Evolutionary conservation across 2,888 invertebrate genomes (phyloP).

Genomic region (Metopia argyrocephala): DNA sequence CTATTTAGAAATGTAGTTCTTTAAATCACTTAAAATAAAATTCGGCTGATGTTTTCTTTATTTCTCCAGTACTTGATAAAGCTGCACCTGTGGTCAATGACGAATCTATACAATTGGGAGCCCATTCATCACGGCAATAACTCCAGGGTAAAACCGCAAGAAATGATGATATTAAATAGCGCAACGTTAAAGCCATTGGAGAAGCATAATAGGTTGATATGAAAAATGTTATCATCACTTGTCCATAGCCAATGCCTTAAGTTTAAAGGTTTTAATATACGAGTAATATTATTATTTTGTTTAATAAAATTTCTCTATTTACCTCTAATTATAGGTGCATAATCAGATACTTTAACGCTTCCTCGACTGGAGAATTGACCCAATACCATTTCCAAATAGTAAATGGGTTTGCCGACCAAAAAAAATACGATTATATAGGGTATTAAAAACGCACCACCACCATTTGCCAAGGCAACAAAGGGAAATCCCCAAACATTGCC

Average conservation of each 20-base stretch:
- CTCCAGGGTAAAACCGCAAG: slow-evolving; percentile 82
- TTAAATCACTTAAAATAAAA: slow-evolving; percentile 77
- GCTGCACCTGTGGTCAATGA: slow-evolving; percentile 43
- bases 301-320: slow-evolving; percentile 31
- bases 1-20: neutral
- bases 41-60: slow-evolving; percentile 76
- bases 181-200: slow-evolving; percentile 83
- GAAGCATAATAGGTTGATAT: slow-evolving; percentile 84
- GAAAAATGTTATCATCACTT: slow-evolving; percentile 79
- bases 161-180: slow-evolving; percentile 83
- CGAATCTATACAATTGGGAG: slow-evolving; percentile 73
- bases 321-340: slow-evolving; percentile 85
- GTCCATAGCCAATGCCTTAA: slow-evolving; percentile 81
- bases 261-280: neutral
- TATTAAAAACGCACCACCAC: slow-evolving; percentile 84
- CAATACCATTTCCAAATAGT: slow-evolving; percentile 85
- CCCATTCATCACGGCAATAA: slow-evolving; percentile 81
- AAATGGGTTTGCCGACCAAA: slow-evolving; percentile 84
- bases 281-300: neutral
- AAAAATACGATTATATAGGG: slow-evolving; percentile 84
- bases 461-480: slow-evolving; percentile 83
- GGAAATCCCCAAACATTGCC: slow-evolving; percentile 85
- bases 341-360: slow-evolving; percentile 83
- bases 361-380: slow-evolving; percentile 87
- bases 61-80: slow-evolving; percentile 16